Percentiles rank a stretch among this genome's conserved stretches.
Conservation (phyloP, 1,140 invertebrate species). For the Euschistus heros region DNA sequence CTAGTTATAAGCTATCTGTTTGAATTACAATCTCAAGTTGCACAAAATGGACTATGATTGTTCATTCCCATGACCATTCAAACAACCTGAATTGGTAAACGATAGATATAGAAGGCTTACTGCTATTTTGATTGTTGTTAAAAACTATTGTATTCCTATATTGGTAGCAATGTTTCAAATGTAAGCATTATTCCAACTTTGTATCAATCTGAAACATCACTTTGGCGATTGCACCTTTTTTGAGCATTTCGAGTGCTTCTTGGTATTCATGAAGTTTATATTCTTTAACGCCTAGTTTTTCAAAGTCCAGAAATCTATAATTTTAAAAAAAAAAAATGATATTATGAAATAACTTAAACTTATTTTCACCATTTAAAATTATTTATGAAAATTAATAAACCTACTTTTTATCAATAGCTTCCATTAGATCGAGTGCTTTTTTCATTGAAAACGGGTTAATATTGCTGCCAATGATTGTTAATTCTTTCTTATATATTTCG, state of each 20-base stretch:
- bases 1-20: too few species aligned
- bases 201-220: constrained; percentile 42
- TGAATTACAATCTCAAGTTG: too few species aligned
- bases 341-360: constrained; percentile 3
- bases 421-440: constrained; percentile 47
- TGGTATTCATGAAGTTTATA: constrained; percentile 47
- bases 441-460: constrained; percentile 55
- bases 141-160: too few species aligned
- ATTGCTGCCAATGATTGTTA: constrained; percentile 49
- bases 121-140: too few species aligned
- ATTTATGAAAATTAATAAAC: background rate
- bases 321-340: constrained; percentile 10
- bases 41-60: too few species aligned
- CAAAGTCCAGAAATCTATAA: constrained; percentile 49
- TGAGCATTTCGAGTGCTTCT: constrained; percentile 44
- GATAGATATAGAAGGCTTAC: too few species aligned
- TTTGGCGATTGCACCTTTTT: constrained; percentile 49
- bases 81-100: too few species aligned
- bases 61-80: too few species aligned
- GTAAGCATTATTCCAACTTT: background rate
- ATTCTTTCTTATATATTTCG: constrained; percentile 49
- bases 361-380: too few species aligned
- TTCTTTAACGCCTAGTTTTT: constrained; percentile 50
- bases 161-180: too few species aligned
- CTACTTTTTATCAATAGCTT: constrained; percentile 48